Conservation (phyloP, 2,113 vertebrate genomes). For the Atrichornis clamosus region DNA sequence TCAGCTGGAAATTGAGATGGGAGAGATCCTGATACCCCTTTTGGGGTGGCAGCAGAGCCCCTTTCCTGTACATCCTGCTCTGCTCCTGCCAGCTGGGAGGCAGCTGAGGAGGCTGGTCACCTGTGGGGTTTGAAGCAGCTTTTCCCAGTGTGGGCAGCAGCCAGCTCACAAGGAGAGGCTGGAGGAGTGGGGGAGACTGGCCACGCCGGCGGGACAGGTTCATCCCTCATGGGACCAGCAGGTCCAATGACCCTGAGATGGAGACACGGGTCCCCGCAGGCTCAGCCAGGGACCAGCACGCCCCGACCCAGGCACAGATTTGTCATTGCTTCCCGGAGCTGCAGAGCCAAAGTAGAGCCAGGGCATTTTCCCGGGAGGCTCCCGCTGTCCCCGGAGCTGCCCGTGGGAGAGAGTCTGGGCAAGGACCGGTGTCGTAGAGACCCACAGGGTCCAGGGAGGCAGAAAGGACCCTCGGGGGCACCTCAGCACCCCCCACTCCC, state of each 20-base stretch:
- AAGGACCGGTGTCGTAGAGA: background rate
- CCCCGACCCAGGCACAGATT: accelerated
- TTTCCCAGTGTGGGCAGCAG: background rate
- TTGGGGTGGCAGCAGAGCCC: background rate
- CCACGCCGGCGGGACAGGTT: accelerated
- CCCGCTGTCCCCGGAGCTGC: background rate
- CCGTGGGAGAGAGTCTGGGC: background rate
- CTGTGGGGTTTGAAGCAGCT: background rate
- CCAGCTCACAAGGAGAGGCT: background rate
- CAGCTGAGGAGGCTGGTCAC: background rate
- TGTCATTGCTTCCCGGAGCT: background rate
- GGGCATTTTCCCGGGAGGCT: accelerated
- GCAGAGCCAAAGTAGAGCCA: background rate
- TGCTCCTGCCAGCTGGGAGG: background rate
- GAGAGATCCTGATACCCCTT: background rate
- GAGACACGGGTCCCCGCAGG: no score
- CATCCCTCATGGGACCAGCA: background rate
- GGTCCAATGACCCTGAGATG: background rate
- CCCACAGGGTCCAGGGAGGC: background rate
- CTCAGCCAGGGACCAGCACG: background rate
- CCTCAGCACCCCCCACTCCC: background rate
- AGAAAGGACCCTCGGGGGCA: background rate
- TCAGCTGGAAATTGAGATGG: background rate
- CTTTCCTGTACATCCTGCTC: background rate
- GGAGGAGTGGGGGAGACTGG: background rate